Percentiles rank a stretch among this genome's conserved stretches.
These are phyloP conservation scores for Eurois occulta DNA, from an alignment of 2,888 invertebrate genomes.

Conservation along the genomic window DNA sequence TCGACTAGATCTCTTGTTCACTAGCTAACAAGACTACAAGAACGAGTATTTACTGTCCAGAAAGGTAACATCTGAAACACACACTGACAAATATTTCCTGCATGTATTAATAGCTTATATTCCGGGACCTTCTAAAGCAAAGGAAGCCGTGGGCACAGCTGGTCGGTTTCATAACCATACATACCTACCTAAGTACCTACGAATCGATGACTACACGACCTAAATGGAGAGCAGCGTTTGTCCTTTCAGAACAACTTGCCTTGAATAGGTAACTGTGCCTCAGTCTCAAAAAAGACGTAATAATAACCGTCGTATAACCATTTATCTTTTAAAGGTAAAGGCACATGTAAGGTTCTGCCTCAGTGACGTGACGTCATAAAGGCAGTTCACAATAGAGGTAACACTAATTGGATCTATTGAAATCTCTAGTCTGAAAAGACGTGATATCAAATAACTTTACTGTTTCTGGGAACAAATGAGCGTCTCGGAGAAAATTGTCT, in stretches of 20 bases:
- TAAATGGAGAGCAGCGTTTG: slow-evolving; percentile 39
- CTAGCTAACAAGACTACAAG: background rate
- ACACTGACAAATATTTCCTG: slow-evolving; percentile 2
- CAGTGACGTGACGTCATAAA: slow-evolving; percentile 43
- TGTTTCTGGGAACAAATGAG: slow-evolving; percentile 15
- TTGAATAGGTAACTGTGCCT: slow-evolving; percentile 49
- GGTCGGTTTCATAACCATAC: slow-evolving; percentile 17
- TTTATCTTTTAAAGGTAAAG: slow-evolving; percentile 19
- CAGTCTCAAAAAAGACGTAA: slow-evolving; percentile 39
- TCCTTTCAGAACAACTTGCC: slow-evolving; percentile 40
- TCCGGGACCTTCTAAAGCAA: background rate
- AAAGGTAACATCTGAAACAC: background rate
- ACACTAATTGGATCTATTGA: slow-evolving; percentile 41
- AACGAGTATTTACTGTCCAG: no score
- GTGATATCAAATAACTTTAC: slow-evolving; percentile 17
- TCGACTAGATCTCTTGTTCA: background rate
- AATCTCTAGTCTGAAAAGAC: slow-evolving; percentile 30
- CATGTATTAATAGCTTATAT: background rate
- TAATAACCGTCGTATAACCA: slow-evolving; percentile 42
- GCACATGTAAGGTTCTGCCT: slow-evolving; percentile 22
- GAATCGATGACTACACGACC: background rate
- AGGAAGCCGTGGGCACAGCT: background rate
- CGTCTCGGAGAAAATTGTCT: slow-evolving; percentile 13
- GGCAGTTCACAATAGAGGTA: slow-evolving; percentile 20
- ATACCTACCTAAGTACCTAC: no score